A percentile compares a stretch with the other conserved stretches of the same genome.
phyloP scores from a whole-genome alignment of 2,888 invertebrate genomes.

The Sphaerophoria taeniata region DNA sequence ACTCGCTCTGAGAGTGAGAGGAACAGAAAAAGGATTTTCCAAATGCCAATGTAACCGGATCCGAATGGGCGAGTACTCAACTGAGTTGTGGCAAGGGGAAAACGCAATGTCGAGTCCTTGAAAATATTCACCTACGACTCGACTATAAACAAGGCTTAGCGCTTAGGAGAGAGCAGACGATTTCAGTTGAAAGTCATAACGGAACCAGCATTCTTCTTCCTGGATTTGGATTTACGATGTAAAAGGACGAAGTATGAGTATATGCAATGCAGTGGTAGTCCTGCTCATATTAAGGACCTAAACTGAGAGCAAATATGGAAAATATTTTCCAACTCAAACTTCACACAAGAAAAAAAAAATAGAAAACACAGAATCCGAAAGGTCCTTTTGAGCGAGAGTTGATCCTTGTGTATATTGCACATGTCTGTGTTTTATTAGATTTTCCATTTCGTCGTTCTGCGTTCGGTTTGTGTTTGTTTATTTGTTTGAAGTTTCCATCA shows the following conservation, averaged over 20 bases:
- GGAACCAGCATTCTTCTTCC: constrained; percentile 62
- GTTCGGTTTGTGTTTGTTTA: constrained; percentile 50
- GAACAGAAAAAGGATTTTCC: background rate
- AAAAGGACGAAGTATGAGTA: no score
- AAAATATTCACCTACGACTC: constrained; percentile 42
- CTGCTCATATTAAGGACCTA: constrained; percentile 1
- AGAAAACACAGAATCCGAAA: no score
- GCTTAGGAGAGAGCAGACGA: background rate
- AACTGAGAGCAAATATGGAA: constrained; percentile 59
- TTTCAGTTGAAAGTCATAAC: constrained; percentile 35
- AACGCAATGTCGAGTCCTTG: constrained; percentile 72
- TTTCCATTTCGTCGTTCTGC: constrained; percentile 31
- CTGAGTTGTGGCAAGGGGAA: background rate
- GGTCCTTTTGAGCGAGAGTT: background rate
- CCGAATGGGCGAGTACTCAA: constrained; percentile 14
- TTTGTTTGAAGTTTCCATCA: constrained; percentile 71
- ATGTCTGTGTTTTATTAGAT: constrained; percentile 67
- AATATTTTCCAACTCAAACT: constrained; percentile 45
- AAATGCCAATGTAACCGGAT: constrained; percentile 50
- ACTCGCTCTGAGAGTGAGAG: background rate
- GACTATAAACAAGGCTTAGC: background rate
- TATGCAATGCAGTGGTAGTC: constrained; percentile 6
- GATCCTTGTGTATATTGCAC: constrained; percentile 7
- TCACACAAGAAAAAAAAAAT: background rate
- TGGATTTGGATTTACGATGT: background rate